Evolutionary conservation across 2,113 vertebrate genomes (phyloP).

Genomic region (Zonotrichia leucophrys): DNA sequence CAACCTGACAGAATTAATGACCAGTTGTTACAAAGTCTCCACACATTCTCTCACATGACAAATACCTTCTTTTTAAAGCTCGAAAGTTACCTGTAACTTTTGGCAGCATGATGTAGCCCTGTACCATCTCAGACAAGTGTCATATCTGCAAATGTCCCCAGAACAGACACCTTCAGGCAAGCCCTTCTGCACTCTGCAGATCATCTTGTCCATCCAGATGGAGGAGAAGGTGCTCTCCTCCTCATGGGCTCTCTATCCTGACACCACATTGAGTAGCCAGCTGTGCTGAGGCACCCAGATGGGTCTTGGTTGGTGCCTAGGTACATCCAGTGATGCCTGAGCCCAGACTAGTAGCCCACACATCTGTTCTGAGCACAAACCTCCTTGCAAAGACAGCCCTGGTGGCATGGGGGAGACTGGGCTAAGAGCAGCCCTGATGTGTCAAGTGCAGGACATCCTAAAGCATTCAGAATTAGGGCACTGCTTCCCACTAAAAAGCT

Average conservation of each 20-base stretch:
- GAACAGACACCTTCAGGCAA: not conserved
- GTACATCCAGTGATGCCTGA: rapidly evolving
- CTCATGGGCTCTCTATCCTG: rapidly evolving
- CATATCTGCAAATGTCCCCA: rapidly evolving
- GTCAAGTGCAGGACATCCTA: rapidly evolving
- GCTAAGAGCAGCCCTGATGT: not conserved
- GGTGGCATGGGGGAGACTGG: not conserved
- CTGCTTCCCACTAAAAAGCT: not conserved
- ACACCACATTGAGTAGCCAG: not conserved
- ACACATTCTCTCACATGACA: not conserved
- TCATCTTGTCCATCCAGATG: not conserved
- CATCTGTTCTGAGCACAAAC: not conserved
- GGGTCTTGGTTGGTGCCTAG: not conserved
- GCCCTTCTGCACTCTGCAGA: not conserved
- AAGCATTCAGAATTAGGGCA: not conserved
- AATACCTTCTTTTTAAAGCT: not conserved
- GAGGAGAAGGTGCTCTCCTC: not conserved
- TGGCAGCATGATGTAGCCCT: not conserved
- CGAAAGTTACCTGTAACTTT: not conserved
- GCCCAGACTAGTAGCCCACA: rapidly evolving
- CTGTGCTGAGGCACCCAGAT: not conserved
- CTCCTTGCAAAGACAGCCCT: not conserved
- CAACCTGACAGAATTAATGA: not conserved
- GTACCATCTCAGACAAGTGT: not conserved
- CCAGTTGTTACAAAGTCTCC: not conserved